Conservation (phyloP, 2,113 vertebrate genomes). For the Oceanites oceanicus region DNA sequence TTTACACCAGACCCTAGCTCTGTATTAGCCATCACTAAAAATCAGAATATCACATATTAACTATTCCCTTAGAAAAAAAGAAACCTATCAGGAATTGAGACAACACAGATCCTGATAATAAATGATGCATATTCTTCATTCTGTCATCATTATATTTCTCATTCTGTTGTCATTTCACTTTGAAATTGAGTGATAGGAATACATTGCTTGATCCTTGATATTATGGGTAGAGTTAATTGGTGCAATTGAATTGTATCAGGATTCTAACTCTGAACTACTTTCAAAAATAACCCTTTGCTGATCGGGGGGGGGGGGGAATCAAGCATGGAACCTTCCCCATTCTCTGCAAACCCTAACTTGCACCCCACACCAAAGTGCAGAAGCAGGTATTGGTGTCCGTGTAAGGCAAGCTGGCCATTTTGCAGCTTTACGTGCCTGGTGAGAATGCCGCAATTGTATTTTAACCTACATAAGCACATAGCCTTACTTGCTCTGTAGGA, state of each 20-base stretch:
- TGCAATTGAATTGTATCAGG: neutral
- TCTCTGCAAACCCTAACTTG: neutral
- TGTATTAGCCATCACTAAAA: neutral
- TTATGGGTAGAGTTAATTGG: neutral
- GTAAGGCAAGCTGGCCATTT: neutral
- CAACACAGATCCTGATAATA: neutral
- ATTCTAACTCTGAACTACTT: neutral
- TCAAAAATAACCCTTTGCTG: neutral
- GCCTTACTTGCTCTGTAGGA: neutral
- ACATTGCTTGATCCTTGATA: neutral
- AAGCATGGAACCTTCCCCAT: rapidly evolving
- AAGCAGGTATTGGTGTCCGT: rapidly evolving
- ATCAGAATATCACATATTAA: neutral
- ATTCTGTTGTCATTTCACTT: neutral
- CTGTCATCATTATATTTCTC: neutral
- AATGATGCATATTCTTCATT: neutral
- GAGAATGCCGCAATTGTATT: neutral
- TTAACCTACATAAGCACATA: neutral
- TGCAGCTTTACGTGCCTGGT: rapidly evolving
- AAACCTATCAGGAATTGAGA: neutral
- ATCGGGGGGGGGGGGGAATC: neutral
- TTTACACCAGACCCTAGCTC: neutral
- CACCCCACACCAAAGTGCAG: neutral
- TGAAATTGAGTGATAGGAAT: neutral
- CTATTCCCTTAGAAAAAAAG: neutral